Percentiles rank a stretch among this genome's conserved stretches.
Conservation (phyloP, 2,113 vertebrate genomes). For the Lepus europaeus region DNA sequence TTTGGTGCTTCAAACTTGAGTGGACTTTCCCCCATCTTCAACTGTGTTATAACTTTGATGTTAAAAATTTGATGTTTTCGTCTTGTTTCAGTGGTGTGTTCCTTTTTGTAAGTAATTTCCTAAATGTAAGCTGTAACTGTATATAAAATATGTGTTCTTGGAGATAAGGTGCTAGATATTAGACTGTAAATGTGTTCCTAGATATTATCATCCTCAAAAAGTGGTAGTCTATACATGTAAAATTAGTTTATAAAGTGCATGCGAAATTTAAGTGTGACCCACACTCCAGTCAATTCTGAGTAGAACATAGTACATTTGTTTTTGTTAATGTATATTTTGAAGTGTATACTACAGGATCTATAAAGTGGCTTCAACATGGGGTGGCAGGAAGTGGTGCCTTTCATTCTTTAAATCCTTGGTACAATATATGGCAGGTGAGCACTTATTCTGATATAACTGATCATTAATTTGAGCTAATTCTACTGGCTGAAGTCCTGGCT, state of each 20-base stretch:
- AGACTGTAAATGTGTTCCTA: slow-evolving; percentile 62
- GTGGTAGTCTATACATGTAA: slow-evolving; percentile 26
- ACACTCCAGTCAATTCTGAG: slow-evolving; percentile 65
- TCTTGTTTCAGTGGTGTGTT: slow-evolving; percentile 68
- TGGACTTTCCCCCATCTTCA: slow-evolving; percentile 24
- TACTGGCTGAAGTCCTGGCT: slow-evolving; percentile 32
- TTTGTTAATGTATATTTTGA: slow-evolving; percentile 33
- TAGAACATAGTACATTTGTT: slow-evolving; percentile 75
- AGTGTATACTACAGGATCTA: slow-evolving; percentile 53
- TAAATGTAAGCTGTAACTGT: slow-evolving; percentile 69
- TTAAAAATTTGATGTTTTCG: slow-evolving; percentile 67
- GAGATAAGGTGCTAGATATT: slow-evolving; percentile 80
- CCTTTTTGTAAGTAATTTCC: slow-evolving; percentile 67
- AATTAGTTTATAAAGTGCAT: slow-evolving; percentile 75
- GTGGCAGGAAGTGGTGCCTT: slow-evolving; percentile 53
- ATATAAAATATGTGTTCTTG: slow-evolving; percentile 74
- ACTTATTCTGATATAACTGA: slow-evolving; percentile 40
- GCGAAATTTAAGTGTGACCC: slow-evolving; percentile 49
- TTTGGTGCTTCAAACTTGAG: slow-evolving; percentile 73
- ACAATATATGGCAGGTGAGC: slow-evolving; percentile 33
- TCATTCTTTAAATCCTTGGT: slow-evolving; percentile 54
- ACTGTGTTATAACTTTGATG: slow-evolving; percentile 62
- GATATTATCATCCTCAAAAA: slow-evolving; percentile 48
- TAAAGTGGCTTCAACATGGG: slow-evolving; percentile 27
- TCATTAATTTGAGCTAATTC: slow-evolving; percentile 18